Evolutionary conservation across 2,113 vertebrate genomes (phyloP), one percentile per base, ranked within the genome.

Genomic region (Oxygymnocypris stewartii): DNA sequence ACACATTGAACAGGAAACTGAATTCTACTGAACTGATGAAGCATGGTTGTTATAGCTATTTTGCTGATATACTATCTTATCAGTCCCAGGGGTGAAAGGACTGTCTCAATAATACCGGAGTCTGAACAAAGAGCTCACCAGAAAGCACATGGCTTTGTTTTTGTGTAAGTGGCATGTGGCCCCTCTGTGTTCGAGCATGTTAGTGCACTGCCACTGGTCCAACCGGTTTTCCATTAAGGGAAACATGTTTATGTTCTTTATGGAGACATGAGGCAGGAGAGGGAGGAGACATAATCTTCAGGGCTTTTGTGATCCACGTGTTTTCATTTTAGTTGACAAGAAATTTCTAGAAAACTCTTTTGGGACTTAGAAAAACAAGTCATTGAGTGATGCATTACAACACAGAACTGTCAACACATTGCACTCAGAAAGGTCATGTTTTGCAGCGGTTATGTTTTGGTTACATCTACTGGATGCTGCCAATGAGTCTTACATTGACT

Each of bases 231-330:
- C 77, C 61, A 74, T 73, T 82, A 82, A 9, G 59, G 42, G 84
- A 84, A 85, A 82, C 59, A 61, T 87, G 85, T 87, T 87, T 89
- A 79, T 23, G n/a, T 71, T 51, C 54, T 47, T 59, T 67, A 59
- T 75, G 51, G 51, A 59, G 35, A 42, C 35, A 42, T 57, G 85
- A 73, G 79, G 54, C 40, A 75, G 79, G 6, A 75, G 57, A 49
- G 51, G 9, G 35, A 20, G 67, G 44, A 51, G 67, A 47, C 25
- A 13, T 40, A 54, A 37, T 37, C 40, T 42, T 65, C 13, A 82
- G 51, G 23, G 28, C 49, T 49, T 47, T 77, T 51, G 51, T 16
- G 23, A 5, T 77, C 9, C 31, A 28, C 16, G 47, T 71, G 31
- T 57, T 42, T 75, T 42, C 14, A 37, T 78, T 11, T 49, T 59